Conservation (phyloP, 2,888 invertebrate species). For the Dendrolimus houi region DNA sequence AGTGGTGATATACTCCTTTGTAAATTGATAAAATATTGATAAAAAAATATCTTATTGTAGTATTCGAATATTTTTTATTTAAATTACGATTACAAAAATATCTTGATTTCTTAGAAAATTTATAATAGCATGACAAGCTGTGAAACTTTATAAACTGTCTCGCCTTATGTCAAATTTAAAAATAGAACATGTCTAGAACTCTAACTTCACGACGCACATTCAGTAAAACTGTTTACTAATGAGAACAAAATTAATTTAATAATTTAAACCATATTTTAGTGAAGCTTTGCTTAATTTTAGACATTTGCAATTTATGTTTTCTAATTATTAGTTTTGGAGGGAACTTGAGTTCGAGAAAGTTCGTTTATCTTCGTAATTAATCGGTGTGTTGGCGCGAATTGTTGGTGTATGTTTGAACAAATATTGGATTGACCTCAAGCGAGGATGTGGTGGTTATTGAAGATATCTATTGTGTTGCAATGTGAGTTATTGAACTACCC, state of each 20-base stretch:
- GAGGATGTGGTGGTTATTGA: conserved; percentile 50
- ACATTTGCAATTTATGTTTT: background rate
- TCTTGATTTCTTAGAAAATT: too few species aligned
- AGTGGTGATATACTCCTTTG: too few species aligned
- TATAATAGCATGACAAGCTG: background rate
- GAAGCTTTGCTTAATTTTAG: conserved; percentile 3
- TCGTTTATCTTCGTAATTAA: background rate
- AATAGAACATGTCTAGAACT: background rate
- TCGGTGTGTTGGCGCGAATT: background rate
- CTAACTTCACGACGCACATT: background rate
- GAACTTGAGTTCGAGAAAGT: background rate
- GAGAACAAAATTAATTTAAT: background rate
- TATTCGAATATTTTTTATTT: too few species aligned
- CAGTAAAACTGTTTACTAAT: background rate
- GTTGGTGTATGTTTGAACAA: background rate
- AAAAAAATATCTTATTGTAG: too few species aligned
- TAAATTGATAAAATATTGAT: too few species aligned
- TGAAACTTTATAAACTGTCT: conserved; percentile 6
- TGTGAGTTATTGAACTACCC: conserved; percentile 32
- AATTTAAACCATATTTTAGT: background rate
- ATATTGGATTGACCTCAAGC: conserved; percentile 11
- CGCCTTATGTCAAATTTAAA: conserved; percentile 2
- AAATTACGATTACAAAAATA: too few species aligned
- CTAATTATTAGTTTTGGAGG: background rate
- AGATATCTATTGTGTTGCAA: conserved; percentile 47